Conservation (phyloP, 2,888 invertebrate species). For the Trachelus stipa region DNA sequence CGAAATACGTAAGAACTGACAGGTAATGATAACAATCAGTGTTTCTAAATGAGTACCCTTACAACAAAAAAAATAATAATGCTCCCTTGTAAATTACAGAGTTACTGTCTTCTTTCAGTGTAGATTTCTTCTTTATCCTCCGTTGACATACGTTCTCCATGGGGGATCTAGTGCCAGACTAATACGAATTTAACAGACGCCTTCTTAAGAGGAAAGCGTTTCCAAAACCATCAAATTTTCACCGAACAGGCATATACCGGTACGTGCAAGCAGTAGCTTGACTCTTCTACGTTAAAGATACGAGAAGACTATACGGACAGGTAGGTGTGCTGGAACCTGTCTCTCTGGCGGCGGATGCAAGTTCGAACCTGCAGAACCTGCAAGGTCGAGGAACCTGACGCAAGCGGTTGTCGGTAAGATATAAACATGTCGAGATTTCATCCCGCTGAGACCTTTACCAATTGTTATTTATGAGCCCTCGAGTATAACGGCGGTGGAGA, state of each 20-base stretch:
- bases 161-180: too few species aligned
- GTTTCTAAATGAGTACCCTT: too few species aligned
- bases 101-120: not conserved
- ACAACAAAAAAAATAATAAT: too few species aligned
- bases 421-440: slow-evolving; percentile 13
- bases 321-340: not conserved
- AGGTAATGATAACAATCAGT: too few species aligned
- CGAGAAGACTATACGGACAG: not conserved
- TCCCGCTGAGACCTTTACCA: not conserved
- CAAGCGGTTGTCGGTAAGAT: slow-evolving; percentile 11
- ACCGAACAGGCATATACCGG: not conserved
- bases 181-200: not conserved
- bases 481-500: not conserved
- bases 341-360: slow-evolving; percentile 39
- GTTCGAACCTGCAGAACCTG: slow-evolving; percentile 58
- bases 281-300: not conserved
- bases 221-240: not conserved
- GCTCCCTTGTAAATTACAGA: not conserved
- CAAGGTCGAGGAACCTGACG: slow-evolving; percentile 59
- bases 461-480: slow-evolving; percentile 18
- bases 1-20: not conserved
- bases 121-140: not conserved
- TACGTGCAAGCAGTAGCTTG: not conserved
- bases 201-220: not conserved
- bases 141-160: too few species aligned